Evolutionary conservation across 1,140 invertebrate genomes (phyloP).

Genomic region (Harlomillsia oculata): DNA sequence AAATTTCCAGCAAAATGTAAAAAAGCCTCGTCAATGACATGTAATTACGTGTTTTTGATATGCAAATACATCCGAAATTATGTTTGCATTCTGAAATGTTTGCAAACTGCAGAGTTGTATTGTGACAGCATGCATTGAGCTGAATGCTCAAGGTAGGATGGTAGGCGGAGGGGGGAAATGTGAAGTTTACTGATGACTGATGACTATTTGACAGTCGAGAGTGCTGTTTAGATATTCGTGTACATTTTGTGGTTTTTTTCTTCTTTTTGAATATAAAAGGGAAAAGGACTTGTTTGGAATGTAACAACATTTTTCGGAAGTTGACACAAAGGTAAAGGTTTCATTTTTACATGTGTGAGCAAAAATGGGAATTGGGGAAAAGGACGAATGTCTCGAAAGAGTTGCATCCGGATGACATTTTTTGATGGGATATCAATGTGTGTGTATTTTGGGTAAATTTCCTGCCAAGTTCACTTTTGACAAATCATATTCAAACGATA

Average conservation of each 20-base stretch:
- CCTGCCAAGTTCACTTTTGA: conserved; percentile 34
- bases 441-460: conserved; percentile 28
- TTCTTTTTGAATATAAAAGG: neutral
- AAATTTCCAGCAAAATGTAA: too few relatives aligned
- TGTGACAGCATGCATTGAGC: too few relatives aligned
- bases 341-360: conserved; percentile 11
- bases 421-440: conserved; percentile 36
- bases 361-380: conserved; percentile 3
- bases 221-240: neutral
- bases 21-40: too few relatives aligned
- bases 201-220: neutral
- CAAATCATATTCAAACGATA: conserved; percentile 35
- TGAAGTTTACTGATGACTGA: conserved; percentile 5
- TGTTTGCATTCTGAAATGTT: too few relatives aligned
- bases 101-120: too few relatives aligned
- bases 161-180: conserved; percentile 6
- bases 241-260: neutral
- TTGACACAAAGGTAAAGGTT: conserved; percentile 30
- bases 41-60: too few relatives aligned
- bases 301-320: too few relatives aligned
- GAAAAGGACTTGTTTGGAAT: neutral
- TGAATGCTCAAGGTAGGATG: neutral
- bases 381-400: conserved; percentile 25
- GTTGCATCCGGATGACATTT: conserved; percentile 32
- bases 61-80: too few relatives aligned